Evolutionary conservation across 1,140 invertebrate genomes (phyloP).

Genomic region (Dendrolimus punctatus): DNA sequence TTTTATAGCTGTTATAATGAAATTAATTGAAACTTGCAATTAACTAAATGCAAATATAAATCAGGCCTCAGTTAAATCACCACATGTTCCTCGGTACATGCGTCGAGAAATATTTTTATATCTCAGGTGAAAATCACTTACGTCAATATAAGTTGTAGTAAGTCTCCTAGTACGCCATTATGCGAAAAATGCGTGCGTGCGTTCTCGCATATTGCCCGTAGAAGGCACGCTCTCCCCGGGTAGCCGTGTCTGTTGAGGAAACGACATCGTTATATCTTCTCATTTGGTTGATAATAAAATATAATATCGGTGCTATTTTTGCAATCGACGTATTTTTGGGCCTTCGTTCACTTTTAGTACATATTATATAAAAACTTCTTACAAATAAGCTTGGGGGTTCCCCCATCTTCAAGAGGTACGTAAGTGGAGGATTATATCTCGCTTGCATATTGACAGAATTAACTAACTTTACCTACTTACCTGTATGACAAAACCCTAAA

Average conservation of each 20-base stretch:
- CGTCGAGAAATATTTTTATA: constrained; percentile 9
- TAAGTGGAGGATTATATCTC: no score
- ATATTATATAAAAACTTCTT: no score
- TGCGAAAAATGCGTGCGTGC: constrained; percentile 35
- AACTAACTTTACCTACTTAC: no score
- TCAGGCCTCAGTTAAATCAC: no score
- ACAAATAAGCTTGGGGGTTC: neutral
- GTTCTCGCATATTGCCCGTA: constrained; percentile 71
- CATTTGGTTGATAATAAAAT: neutral
- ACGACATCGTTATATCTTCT: constrained; percentile 14
- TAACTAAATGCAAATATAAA: no score
- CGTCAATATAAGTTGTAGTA: constrained; percentile 53
- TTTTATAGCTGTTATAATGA: no score
- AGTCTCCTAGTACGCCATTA: constrained; percentile 50
- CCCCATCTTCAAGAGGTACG: neutral
- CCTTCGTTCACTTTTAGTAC: no score
- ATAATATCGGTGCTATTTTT: neutral
- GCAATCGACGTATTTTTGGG: no score
- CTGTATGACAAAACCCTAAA: no score
- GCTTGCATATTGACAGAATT: no score
- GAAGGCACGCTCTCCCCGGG: constrained; percentile 72
- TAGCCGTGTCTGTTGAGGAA: constrained; percentile 37
- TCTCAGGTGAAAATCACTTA: constrained; percentile 30
- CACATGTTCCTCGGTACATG: no score
- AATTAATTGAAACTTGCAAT: no score